Base-by-base conservation (phyloP, 2,113 vertebrate genomes). In the Nibea coibor region DNA sequence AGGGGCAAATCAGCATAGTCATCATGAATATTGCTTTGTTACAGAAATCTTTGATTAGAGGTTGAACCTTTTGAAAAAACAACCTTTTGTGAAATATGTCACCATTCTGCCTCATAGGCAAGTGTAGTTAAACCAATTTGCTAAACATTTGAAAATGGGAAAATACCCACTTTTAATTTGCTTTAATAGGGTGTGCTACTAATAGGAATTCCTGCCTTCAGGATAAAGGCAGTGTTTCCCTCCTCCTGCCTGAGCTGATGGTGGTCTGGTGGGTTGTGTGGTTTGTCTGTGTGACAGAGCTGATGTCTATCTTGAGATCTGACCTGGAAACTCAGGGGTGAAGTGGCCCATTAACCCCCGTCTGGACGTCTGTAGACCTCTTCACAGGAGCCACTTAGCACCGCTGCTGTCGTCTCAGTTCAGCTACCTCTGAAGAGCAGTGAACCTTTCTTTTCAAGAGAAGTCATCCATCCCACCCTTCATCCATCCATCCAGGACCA, bases 341-440 rank as follows among this genome's bases (percentile, higher is more conserved):
- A 92, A 88, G 85, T 76, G 83, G 68, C 81, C 83, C 86, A 85
- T 91, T 92, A 88, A 89, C 89, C 89, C 71, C 82, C 1, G 57
- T 70, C 76, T 72, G 80, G 31, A 12, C 17, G 22, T 68, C 70
- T 87, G 65, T 12, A 16, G 57, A 35, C 63, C 66, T 84, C 82
- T 45, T 86, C 81, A 75, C 68, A 53, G 61, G 58, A 86, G 74
- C 70, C 88, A 86, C 87, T 87, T 78, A 84, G 47, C 68, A 2
- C n/a, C 0, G 45, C 70, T 53, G 61, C 72, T 39, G 53, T 59
- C 7, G 61, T 84, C 87, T 80, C 85, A 73, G 81, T 66, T 82
- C 58, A 39, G 57, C 73, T 42, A 5, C 68, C 45, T 56, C 65
- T 73, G 63, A 61, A 77, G 73, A 73, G 79, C 53, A 48, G 42